phyloP scores from a whole-genome alignment of 2,113 vertebrate genomes.

The Castor canadensis region DNA sequence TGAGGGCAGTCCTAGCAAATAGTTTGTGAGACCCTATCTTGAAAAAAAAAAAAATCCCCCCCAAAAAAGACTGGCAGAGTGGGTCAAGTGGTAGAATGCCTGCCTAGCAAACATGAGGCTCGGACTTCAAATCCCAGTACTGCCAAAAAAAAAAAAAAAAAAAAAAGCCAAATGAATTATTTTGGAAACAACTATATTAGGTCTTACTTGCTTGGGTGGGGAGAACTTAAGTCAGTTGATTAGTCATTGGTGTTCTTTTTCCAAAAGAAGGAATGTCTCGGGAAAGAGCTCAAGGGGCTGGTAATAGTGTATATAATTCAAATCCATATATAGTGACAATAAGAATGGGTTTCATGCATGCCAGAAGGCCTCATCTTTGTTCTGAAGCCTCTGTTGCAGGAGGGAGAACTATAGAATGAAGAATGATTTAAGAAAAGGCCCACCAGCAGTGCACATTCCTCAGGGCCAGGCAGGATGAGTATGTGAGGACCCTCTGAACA shows the following conservation, averaged over 20 bases:
- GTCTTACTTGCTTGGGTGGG: background rate
- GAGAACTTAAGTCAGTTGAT: background rate
- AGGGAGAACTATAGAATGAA: background rate
- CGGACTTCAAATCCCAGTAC: no score
- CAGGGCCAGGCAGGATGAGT: background rate
- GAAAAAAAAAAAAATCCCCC: no score
- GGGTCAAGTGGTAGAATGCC: no score
- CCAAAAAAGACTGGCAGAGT: no score
- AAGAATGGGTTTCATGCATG: background rate
- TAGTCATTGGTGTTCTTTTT: slow-evolving; percentile 39
- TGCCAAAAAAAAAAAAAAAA: no score
- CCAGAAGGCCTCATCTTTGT: no score
- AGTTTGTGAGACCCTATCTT: no score
- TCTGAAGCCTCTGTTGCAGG: background rate
- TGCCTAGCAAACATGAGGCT: no score
- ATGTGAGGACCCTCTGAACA: background rate
- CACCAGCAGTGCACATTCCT: background rate
- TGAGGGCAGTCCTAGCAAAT: no score
- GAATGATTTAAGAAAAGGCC: background rate
- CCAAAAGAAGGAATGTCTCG: background rate
- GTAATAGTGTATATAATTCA: background rate
- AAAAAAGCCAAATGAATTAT: slow-evolving; percentile 23
- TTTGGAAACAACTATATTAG: slow-evolving; percentile 4
- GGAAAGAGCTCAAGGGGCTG: background rate
- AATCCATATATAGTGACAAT: background rate